Percentiles rank a stretch among this genome's conserved stretches.
Evolutionary conservation across 2,888 invertebrate genomes (phyloP).

Genomic region (Anticlea derivata): DNA sequence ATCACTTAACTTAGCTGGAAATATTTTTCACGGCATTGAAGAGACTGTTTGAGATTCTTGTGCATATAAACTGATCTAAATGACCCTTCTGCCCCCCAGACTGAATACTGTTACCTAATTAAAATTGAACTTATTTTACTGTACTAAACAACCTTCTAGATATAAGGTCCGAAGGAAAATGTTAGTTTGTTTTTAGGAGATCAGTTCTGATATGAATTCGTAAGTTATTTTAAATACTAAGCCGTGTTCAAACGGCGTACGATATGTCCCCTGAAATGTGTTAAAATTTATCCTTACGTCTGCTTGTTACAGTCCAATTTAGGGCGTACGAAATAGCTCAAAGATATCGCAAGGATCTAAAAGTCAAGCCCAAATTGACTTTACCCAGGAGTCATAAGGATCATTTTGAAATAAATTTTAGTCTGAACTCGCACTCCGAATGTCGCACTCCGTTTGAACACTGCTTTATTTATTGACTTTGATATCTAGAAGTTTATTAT

Average conservation of each 20-base stretch:
- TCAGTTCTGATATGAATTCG: conserved; percentile 9
- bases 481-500: conserved; percentile 6
- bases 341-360: too few relatives aligned
- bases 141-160: conserved; percentile 11
- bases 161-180: neutral
- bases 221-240: conserved; percentile 1
- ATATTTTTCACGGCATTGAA: conserved; percentile 4
- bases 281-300: too few relatives aligned
- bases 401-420: too few relatives aligned
- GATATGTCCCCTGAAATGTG: too few relatives aligned
- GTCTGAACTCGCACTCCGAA: too few relatives aligned
- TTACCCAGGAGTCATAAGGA: too few relatives aligned
- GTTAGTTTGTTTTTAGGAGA: conserved; percentile 13
- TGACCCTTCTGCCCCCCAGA: conserved; percentile 35
- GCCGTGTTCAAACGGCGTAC: too few relatives aligned
- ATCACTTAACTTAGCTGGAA: too few relatives aligned
- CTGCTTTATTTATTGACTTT: neutral
- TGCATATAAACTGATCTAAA: conserved; percentile 42
- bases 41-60: conserved; percentile 45
- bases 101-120: conserved; percentile 25
- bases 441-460: too few relatives aligned
- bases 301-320: too few relatives aligned
- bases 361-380: too few relatives aligned
- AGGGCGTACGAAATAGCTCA: too few relatives aligned
- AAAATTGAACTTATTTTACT: conserved; percentile 18